These are phyloP conservation scores for Autographa gamma DNA, from an alignment of 2,888 invertebrate genomes.

Conservation along the genomic window DNA sequence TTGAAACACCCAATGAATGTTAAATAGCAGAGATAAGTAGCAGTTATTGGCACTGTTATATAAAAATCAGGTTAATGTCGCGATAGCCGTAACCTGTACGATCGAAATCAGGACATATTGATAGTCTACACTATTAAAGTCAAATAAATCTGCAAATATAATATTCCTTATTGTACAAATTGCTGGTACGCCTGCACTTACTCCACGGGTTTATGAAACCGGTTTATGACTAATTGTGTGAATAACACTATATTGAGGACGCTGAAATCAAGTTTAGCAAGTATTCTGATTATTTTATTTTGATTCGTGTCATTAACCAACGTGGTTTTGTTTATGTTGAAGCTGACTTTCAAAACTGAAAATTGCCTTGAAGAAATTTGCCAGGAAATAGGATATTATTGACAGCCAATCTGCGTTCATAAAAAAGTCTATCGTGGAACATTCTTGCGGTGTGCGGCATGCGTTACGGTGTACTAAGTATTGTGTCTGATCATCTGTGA, in stretches of 20 bases:
- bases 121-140: slow-evolving; percentile 13
- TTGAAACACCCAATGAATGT: background rate
- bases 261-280: slow-evolving; percentile 60
- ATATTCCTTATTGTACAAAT: slow-evolving; percentile 42
- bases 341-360: slow-evolving; percentile 20
- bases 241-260: slow-evolving; percentile 61
- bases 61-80: slow-evolving; percentile 21
- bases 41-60: background rate
- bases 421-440: slow-evolving; percentile 58
- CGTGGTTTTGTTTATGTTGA: slow-evolving; percentile 54
- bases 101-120: slow-evolving; percentile 12
- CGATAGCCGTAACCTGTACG: slow-evolving; percentile 3
- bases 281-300: slow-evolving; percentile 54
- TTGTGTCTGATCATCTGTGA: slow-evolving; percentile 59
- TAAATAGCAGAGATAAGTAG: background rate
- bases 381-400: slow-evolving; percentile 1
- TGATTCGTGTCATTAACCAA: slow-evolving; percentile 37
- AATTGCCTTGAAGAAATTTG: slow-evolving; percentile 15
- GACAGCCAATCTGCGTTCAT: slow-evolving; percentile 22
- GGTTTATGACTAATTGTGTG: slow-evolving; percentile 57
- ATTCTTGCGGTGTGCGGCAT: slow-evolving; percentile 52
- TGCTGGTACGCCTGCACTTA: slow-evolving; percentile 33
- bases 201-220: slow-evolving; percentile 36
- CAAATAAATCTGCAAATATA: slow-evolving; percentile 24
- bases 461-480: slow-evolving; percentile 43